phyloP scores from a whole-genome alignment of 2,888 invertebrate genomes.

The Ophioninae sp. region DNA sequence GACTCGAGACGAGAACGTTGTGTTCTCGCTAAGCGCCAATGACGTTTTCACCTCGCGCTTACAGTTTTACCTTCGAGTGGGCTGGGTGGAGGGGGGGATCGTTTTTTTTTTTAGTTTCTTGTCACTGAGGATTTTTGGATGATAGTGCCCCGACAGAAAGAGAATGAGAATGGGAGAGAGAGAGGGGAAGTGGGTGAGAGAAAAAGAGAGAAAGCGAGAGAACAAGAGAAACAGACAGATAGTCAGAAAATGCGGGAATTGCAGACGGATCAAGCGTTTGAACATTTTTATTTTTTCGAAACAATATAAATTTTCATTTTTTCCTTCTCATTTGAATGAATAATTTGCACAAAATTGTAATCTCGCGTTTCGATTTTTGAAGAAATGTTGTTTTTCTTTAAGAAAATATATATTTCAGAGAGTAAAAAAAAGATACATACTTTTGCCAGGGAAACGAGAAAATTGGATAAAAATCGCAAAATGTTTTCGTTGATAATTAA shows the following conservation, averaged over 20 bases:
- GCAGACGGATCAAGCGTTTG: too few relatives aligned
- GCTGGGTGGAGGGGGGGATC: neutral
- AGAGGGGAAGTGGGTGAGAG: slow-evolving; percentile 55
- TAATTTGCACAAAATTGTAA: too few relatives aligned
- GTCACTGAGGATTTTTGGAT: slow-evolving; percentile 57
- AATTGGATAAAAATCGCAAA: too few relatives aligned
- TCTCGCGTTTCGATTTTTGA: too few relatives aligned
- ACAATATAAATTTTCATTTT: too few relatives aligned
- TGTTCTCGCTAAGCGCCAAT: neutral
- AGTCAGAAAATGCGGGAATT: slow-evolving; percentile 22
- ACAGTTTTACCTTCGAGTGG: slow-evolving; percentile 68
- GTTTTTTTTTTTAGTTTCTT: slow-evolving; percentile 41
- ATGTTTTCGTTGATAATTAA: too few relatives aligned
- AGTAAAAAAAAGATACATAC: too few relatives aligned
- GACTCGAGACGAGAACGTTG: slow-evolving; percentile 60
- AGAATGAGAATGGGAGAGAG: slow-evolving; percentile 21
- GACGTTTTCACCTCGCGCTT: slow-evolving; percentile 59
- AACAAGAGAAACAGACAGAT: neutral
- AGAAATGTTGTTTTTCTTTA: too few relatives aligned
- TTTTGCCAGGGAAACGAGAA: too few relatives aligned
- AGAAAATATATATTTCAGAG: too few relatives aligned
- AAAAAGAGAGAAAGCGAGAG: neutral
- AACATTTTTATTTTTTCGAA: too few relatives aligned
- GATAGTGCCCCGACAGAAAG: slow-evolving; percentile 43
- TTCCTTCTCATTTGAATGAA: too few relatives aligned